Evolutionary conservation across 2,888 invertebrate species (phyloP).

Genomic region (Macrostomum cliftonense): DNA sequence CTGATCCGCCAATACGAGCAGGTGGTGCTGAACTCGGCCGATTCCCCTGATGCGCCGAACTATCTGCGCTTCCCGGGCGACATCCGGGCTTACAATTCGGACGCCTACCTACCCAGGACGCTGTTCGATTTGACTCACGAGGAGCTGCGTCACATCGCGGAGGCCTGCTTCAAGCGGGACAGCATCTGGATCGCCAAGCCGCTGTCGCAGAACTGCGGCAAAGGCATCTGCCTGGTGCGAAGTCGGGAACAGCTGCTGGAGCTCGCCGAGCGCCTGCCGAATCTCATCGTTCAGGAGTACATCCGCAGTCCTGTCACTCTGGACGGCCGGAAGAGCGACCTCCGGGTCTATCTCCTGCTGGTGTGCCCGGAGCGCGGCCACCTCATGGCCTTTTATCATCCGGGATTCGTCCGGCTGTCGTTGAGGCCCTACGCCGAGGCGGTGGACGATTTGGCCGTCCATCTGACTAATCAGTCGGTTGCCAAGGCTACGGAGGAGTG

Average conservation of each 20-base stretch:
- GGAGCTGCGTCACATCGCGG: too few species aligned
- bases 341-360: slow-evolving; percentile 34
- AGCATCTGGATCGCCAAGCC: slow-evolving; percentile 35
- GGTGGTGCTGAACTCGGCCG: too few species aligned
- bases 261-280: not conserved
- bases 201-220: slow-evolving; percentile 34
- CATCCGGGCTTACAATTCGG: too few species aligned
- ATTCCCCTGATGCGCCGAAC: too few species aligned
- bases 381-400: slow-evolving; percentile 21
- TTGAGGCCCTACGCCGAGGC: slow-evolving; percentile 27
- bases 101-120: too few species aligned
- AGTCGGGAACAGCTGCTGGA: slow-evolving; percentile 23
- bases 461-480: slow-evolving; percentile 33
- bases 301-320: slow-evolving; percentile 30
- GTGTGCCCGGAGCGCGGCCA: slow-evolving; percentile 13
- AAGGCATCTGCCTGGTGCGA: slow-evolving; percentile 32
- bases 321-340: slow-evolving; percentile 35
- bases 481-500: too few species aligned
- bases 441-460: slow-evolving; percentile 28
- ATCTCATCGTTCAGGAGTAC: slow-evolving; percentile 15
- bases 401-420: slow-evolving; percentile 34
- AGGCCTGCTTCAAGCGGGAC: too few species aligned
- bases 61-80: too few species aligned
- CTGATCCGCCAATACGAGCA: too few species aligned
- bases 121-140: too few species aligned